phyloP scores from a whole-genome alignment of 2,888 invertebrate genomes.

The Phalera bucephala region DNA sequence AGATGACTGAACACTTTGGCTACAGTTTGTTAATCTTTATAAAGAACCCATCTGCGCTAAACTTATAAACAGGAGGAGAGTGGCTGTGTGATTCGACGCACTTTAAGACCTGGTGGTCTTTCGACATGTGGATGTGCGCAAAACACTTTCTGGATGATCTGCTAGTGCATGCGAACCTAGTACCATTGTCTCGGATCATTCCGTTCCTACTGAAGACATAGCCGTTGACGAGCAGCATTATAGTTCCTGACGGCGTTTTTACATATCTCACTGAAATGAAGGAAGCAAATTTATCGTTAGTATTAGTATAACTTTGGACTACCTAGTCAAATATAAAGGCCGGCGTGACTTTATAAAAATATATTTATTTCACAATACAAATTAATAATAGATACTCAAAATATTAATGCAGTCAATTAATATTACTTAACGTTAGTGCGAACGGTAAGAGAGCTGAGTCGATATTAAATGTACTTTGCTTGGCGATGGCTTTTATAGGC shows the following conservation, averaged over 20 bases:
- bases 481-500: no score
- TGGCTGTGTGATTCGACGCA: conserved; percentile 28
- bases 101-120: conserved; percentile 28
- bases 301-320: no score
- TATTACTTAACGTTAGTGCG: no score
- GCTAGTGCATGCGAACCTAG: conserved; percentile 34
- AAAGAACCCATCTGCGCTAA: conserved; percentile 18
- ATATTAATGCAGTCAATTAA: no score
- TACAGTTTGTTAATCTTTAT: conserved; percentile 12
- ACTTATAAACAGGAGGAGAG: conserved; percentile 13
- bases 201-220: conserved; percentile 40
- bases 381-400: no score
- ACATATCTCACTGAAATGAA: conserved; percentile 35
- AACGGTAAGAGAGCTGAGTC: no score
- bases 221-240: conserved; percentile 32
- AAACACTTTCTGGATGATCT: conserved; percentile 30
- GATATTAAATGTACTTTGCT: no score
- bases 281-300: neutral
- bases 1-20: no score
- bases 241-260: conserved; percentile 22
- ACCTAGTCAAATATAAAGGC: no score
- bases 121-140: conserved; percentile 33
- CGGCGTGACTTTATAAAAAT: no score
- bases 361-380: no score
- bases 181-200: conserved; percentile 21